Conservation (phyloP, 2,113 vertebrate species). For the Pseudorasbora parva region DNA sequence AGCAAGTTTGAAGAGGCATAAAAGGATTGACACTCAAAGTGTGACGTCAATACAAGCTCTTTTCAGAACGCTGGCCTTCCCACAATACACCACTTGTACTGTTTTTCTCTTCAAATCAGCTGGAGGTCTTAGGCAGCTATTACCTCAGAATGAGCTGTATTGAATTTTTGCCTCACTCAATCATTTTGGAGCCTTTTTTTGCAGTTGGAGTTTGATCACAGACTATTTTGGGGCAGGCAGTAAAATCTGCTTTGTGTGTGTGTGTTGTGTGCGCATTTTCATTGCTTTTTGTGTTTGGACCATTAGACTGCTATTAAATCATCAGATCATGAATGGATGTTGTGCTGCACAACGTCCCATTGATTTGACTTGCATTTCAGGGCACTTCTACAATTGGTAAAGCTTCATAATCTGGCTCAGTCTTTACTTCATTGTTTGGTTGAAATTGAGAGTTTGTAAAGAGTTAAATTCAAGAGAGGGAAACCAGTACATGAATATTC, state of each 20-base stretch:
- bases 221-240: conserved; percentile 68
- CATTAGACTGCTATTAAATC: conserved; percentile 48
- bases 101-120: conserved; percentile 68
- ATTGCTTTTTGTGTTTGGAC: conserved; percentile 40
- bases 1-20: conserved; percentile 46
- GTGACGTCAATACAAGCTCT: conserved; percentile 45
- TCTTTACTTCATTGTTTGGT: conserved; percentile 16
- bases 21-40: conserved; percentile 40
- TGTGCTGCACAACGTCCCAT: conserved; percentile 36
- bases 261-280: not conserved
- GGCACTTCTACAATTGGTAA: conserved; percentile 32
- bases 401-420: conserved; percentile 19
- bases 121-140: conserved; percentile 75
- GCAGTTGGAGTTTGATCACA: conserved; percentile 74
- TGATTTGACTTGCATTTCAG: conserved; percentile 68
- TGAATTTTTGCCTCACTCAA: conserved; percentile 75
- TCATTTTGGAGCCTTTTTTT: conserved; percentile 69
- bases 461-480: not conserved
- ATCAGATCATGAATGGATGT: conserved; percentile 17
- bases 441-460: conserved; percentile 35
- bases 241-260: conserved; percentile 61
- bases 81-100: conserved; percentile 64
- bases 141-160: conserved; percentile 74
- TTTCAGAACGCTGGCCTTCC: conserved; percentile 29
- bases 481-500: not conserved